These are phyloP conservation scores for Tetragonula carbonaria DNA, from an alignment of 2,888 invertebrate species.

Conservation along the genomic window DNA sequence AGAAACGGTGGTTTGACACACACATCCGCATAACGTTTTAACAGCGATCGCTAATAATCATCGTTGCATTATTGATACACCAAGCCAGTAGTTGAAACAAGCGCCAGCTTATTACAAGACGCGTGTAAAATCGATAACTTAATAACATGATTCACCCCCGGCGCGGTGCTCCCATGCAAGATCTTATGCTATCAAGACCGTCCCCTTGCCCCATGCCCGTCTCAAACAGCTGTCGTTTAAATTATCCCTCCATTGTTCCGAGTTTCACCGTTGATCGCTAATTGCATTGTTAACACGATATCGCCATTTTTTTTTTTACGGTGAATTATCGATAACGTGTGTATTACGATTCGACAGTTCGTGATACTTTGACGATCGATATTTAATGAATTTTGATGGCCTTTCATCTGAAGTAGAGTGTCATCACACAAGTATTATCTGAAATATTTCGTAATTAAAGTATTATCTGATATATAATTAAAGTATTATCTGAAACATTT, in stretches of 20 bases:
- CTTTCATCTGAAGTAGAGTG: too few species aligned
- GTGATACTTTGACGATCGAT: not conserved
- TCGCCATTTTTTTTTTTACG: not conserved
- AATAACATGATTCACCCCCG: slow-evolving; percentile 17
- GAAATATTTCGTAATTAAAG: too few species aligned
- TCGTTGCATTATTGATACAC: slow-evolving; percentile 37
- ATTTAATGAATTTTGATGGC: not conserved
- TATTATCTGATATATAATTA: too few species aligned
- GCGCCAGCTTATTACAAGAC: slow-evolving; percentile 42
- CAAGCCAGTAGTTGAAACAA: slow-evolving; percentile 22
- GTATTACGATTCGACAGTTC: not conserved
- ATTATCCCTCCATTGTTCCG: not conserved
- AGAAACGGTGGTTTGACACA: slow-evolving; percentile 26
- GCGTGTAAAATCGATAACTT: slow-evolving; percentile 42
- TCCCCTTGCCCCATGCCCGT: not conserved
- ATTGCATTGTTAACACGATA: not conserved
- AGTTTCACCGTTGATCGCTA: not conserved
- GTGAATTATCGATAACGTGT: not conserved
- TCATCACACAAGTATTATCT: too few species aligned
- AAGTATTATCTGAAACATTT: too few species aligned
- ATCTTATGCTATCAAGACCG: slow-evolving; percentile 7
- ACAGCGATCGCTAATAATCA: slow-evolving; percentile 28
- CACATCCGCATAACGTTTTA: slow-evolving; percentile 15
- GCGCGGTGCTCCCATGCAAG: not conserved
- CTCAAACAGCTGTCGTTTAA: slow-evolving; percentile 16